Conservation (phyloP, 2,888 invertebrate genomes). For the Ectobius pallidus region DNA sequence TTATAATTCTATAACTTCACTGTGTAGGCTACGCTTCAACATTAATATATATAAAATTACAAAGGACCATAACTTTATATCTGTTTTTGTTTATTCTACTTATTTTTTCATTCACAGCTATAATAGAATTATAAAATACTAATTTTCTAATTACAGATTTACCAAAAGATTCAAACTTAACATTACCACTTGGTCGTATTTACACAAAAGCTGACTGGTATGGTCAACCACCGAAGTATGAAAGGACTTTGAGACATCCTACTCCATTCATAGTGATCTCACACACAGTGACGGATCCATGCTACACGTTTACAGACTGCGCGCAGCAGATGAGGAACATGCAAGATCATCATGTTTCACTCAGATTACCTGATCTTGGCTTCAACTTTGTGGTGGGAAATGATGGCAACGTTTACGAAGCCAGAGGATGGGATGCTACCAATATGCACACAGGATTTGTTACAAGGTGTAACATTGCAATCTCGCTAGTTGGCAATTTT, state of each 20-base stretch:
- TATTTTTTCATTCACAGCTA: too few species aligned
- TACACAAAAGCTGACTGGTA: slow-evolving; percentile 16
- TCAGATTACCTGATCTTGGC: slow-evolving; percentile 69
- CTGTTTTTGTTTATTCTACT: too few species aligned
- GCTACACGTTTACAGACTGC: slow-evolving; percentile 58
- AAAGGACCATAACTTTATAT: too few species aligned
- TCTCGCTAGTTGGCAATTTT: slow-evolving; percentile 60
- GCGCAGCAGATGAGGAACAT: slow-evolving; percentile 55
- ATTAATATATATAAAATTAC: too few species aligned
- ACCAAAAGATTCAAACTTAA: neutral
- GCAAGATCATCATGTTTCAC: slow-evolving; percentile 73
- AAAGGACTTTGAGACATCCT: slow-evolving; percentile 7
- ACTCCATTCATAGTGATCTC: slow-evolving; percentile 21
- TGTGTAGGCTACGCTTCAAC: too few species aligned
- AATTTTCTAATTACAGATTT: too few species aligned
- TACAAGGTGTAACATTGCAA: slow-evolving; percentile 50
- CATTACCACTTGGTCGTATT: slow-evolving; percentile 5
- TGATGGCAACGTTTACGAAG: slow-evolving; percentile 75
- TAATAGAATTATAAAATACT: too few species aligned
- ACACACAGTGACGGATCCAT: slow-evolving; percentile 69
- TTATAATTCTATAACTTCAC: too few species aligned
- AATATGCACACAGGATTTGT: slow-evolving; percentile 25
- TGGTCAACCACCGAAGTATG: neutral
- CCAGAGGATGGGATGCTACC: slow-evolving; percentile 72
- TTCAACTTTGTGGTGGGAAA: slow-evolving; percentile 83